These are phyloP conservation scores for Mystacornis crossleyi DNA, from an alignment of 2,113 vertebrate species.

Conservation along the genomic window DNA sequence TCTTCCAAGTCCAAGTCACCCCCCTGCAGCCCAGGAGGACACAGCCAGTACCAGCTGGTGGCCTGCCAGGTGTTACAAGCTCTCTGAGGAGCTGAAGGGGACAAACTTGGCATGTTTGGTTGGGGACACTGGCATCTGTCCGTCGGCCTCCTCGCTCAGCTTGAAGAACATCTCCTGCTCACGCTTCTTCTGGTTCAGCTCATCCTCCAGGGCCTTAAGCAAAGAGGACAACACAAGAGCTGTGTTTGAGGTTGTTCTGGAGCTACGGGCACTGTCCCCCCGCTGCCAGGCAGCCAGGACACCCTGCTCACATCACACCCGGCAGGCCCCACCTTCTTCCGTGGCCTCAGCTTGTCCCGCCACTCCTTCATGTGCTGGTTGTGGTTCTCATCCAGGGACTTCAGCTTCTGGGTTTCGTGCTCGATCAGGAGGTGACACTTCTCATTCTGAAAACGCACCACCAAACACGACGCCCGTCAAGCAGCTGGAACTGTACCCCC, in stretches of 20 bases:
- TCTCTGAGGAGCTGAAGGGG: conserved; percentile 79
- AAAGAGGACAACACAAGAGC: not conserved
- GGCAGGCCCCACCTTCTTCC: conserved; percentile 82
- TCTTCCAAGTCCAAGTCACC: not conserved
- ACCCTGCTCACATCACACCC: not conserved
- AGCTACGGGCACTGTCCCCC: not conserved
- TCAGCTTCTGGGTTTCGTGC: conserved; percentile 93
- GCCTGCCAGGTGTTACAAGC: conserved; percentile 48
- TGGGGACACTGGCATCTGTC: conserved; percentile 76
- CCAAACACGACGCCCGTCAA: not conserved
- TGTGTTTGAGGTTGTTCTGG: not conserved
- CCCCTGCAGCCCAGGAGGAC: not conserved
- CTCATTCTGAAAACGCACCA: conserved; percentile 84
- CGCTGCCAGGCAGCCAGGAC: not conserved
- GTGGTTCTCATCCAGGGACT: conserved; percentile 88
- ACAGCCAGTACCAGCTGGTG: not conserved
- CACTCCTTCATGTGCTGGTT: conserved; percentile 90
- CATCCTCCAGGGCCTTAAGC: conserved; percentile 88
- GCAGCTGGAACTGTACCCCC: not conserved
- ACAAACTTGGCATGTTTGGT: conserved; percentile 87
- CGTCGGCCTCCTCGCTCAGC: conserved; percentile 74
- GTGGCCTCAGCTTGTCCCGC: conserved; percentile 88
- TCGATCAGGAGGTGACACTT: conserved; percentile 95
- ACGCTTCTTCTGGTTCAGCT: conserved; percentile 85
- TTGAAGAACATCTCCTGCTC: conserved; percentile 95